Evolutionary conservation across 2,888 invertebrate species (phyloP), one percentile per base, ranked within the genome.

Genomic region (Eilema depressum): DNA sequence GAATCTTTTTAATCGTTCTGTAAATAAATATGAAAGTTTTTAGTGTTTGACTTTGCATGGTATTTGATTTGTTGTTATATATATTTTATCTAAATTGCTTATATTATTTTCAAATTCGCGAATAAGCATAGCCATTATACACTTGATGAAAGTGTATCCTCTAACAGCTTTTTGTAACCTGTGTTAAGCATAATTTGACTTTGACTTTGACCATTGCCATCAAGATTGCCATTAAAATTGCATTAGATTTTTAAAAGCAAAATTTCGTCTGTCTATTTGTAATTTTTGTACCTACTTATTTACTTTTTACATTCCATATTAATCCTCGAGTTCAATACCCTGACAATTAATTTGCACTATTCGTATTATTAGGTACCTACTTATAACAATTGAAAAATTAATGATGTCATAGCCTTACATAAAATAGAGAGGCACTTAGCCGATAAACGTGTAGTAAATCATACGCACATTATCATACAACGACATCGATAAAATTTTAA

Each of bases 1-100:
- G 83, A 81, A 86, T 84, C 80, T 84, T 86, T 85, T 84, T 81
- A 86, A 83, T 81, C 76, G 74, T 79, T 82, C 77, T 75, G 67
- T 76, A 70, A 75, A 76, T 65, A 82, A 83, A 82, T 82, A 80
- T 80, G 78, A 76, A 78, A 81, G 78, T 75, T 66, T 66, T 47
- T 59, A 28, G n/a, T 73, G 68, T 76, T 73, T 75, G n/a, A 20
- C 10, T 53, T 7, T 53, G 53, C 53, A n/a, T 47, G 2, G 53
- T 53, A n/a, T 53, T 53, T 53, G n/a, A 53, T n/a, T n/a, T 77
- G 47, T 63, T 77, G 41, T 41, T 30, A 73, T 75, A 74, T 66
- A n/a, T n/a, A n/a, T n/a, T n/a, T 41, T 17, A 4, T 41, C 41
- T 5, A 41, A 41, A 41, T 41, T 41, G 17, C 4, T 33, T 33